A percentile compares a stretch with the other conserved stretches of the same genome.
Conservation (phyloP, 2,888 invertebrate genomes). For the Branchipolynoe longqiensis region DNA sequence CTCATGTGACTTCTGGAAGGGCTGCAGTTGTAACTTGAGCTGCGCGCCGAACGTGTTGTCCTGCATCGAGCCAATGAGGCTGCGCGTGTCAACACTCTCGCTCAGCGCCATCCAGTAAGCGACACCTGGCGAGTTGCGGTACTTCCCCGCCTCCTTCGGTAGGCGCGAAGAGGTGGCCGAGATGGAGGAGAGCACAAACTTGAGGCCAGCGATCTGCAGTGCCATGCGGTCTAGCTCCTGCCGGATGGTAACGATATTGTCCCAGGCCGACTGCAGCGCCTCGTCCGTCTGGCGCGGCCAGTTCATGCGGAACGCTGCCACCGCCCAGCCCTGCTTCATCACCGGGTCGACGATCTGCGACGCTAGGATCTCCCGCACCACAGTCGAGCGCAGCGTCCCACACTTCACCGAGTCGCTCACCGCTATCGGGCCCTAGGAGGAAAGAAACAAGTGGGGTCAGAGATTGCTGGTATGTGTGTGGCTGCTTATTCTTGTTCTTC, state of each 20-base stretch:
- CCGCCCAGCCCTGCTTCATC: not conserved
- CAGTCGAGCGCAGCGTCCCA: slow-evolving; percentile 16
- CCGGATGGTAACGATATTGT: slow-evolving; percentile 32
- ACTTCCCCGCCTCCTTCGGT: not conserved
- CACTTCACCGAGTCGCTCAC: slow-evolving; percentile 17
- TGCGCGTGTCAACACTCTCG: not conserved
- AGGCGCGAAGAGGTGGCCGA: not conserved
- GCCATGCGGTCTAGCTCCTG: slow-evolving; percentile 39
- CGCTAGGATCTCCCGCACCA: not conserved
- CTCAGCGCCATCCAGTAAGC: slow-evolving; percentile 29
- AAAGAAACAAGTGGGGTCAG: not conserved
- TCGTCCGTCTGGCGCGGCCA: slow-evolving; percentile 29
- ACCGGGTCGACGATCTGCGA: slow-evolving; percentile 7
- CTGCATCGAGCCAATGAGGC: slow-evolving; percentile 4
- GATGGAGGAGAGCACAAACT: slow-evolving; percentile 10
- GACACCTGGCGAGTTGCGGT: slow-evolving; percentile 23
- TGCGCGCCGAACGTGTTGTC: slow-evolving; percentile 13
- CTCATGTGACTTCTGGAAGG: slow-evolving; percentile 19
- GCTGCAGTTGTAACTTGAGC: slow-evolving; percentile 32
- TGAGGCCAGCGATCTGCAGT: not conserved
- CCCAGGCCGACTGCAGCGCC: slow-evolving; percentile 11
- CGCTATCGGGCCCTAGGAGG: not conserved
- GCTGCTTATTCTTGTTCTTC: too few species aligned
- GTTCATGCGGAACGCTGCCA: slow-evolving; percentile 48
- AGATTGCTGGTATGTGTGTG: too few species aligned